Percentiles rank a stretch among this genome's conserved stretches.
phyloP scores from a whole-genome alignment of 92 coral and sea anemone genomes.

The Epizoanthus illoricatus region DNA sequence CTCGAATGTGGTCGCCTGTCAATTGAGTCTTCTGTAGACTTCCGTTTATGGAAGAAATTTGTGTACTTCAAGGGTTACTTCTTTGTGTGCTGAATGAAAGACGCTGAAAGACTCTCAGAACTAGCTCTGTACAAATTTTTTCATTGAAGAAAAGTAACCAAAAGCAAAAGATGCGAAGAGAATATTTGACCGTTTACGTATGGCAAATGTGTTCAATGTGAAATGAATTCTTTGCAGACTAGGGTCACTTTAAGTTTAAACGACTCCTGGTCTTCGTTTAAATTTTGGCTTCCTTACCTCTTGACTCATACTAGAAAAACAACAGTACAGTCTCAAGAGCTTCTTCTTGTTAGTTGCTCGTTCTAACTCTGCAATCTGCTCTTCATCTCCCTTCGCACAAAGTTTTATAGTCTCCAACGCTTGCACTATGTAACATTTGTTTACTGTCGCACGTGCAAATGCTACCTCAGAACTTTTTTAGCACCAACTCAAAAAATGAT shows the following conservation, averaged over 20 bases:
- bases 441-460: constrained; percentile 41
- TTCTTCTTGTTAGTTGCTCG: neutral
- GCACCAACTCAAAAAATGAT: neutral
- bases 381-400: constrained; percentile 25
- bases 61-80: constrained; percentile 27
- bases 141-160: constrained; percentile 9
- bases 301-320: constrained; percentile 23
- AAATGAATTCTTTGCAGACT: constrained; percentile 11
- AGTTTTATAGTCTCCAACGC: constrained; percentile 9
- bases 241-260: constrained; percentile 19
- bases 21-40: neutral
- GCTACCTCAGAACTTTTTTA: constrained; percentile 13
- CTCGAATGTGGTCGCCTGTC: constrained; percentile 12
- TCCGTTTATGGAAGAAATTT: constrained; percentile 40
- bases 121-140: neutral
- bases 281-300: constrained; percentile 23
- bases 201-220: neutral
- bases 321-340: constrained; percentile 9
- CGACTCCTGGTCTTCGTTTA: constrained; percentile 8
- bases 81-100: constrained; percentile 34
- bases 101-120: constrained; percentile 33
- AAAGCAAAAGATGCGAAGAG: neutral
- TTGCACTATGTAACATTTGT: constrained; percentile 17
- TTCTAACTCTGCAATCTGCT: constrained; percentile 15
- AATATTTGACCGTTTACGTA: neutral